Evolutionary conservation across 2,797 vertebrate genomes (phyloP).

Genomic region (Acipenser ruthenus): DNA sequence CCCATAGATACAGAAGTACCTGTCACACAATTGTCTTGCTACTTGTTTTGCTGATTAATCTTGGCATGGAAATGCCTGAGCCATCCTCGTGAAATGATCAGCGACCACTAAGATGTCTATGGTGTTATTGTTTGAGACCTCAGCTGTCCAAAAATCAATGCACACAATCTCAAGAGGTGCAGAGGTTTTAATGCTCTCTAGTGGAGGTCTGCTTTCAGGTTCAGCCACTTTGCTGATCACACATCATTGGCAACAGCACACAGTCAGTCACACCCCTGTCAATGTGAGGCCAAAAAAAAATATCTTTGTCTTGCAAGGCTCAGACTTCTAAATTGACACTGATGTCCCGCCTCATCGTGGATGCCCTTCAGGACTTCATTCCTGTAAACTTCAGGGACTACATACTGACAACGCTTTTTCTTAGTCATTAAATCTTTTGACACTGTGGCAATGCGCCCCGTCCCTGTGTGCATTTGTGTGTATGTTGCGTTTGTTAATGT

Average conservation of each 20-base stretch:
- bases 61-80: conserved; percentile 11
- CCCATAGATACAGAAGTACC: conserved; percentile 1
- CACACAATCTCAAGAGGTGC: conserved; percentile 12
- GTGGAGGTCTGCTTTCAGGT: conserved; percentile 9
- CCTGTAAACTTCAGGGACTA: background rate
- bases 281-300: conserved; percentile 15
- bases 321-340: conserved; percentile 3
- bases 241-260: conserved; percentile 18
- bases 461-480: too few species aligned
- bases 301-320: conserved; percentile 5
- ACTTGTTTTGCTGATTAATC: conserved; percentile 8
- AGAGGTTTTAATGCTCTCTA: conserved; percentile 20
- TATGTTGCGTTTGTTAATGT: too few species aligned
- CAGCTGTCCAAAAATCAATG: conserved; percentile 15
- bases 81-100: conserved; percentile 13
- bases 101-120: conserved; percentile 11
- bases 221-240: conserved; percentile 16
- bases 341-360: conserved; percentile 2
- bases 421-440: conserved; percentile 2
- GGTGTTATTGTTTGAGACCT: conserved; percentile 8
- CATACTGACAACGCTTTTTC: conserved; percentile 13
- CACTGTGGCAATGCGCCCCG: too few species aligned
- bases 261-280: conserved; percentile 20
- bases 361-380: conserved; percentile 9
- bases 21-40: background rate